These are phyloP conservation scores for Eulemur mongoz DNA, from an alignment of 2,797 vertebrate genomes.

Conservation along the genomic window DNA sequence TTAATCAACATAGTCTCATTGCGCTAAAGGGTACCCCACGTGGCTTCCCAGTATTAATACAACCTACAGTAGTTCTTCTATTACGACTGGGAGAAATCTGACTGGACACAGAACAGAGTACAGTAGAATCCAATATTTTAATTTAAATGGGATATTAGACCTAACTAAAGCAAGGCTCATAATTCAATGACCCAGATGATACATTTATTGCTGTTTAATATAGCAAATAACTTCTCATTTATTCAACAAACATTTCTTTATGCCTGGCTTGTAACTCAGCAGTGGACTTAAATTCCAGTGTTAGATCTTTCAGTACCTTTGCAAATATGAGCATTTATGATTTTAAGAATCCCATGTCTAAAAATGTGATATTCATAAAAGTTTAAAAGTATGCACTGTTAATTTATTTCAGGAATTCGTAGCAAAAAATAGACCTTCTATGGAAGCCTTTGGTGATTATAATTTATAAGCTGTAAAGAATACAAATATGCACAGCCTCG, in stretches of 20 bases:
- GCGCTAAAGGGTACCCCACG: neutral
- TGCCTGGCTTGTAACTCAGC: neutral
- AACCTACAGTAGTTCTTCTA: neutral
- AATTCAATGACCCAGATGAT: neutral
- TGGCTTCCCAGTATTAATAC: neutral
- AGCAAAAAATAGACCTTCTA: neutral
- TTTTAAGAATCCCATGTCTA: neutral
- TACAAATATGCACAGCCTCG: neutral
- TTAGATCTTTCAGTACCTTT: neutral
- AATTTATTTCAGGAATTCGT: neutral
- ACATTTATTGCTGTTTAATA: neutral
- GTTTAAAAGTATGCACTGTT: neutral
- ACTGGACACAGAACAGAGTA: neutral
- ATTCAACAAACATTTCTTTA: neutral
- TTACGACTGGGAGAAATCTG: neutral
- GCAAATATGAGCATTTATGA: neutral
- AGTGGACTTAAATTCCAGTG: neutral
- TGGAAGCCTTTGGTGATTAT: neutral
- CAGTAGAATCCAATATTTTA: neutral
- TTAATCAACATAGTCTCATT: neutral
- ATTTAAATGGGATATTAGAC: neutral
- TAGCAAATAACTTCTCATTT: neutral
- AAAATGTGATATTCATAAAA: neutral
- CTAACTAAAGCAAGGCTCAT: neutral
- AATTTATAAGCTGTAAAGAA: neutral